These are phyloP conservation scores for Sapayoa aenigma DNA, from an alignment of 2,113 vertebrate genomes.

Conservation along the genomic window DNA sequence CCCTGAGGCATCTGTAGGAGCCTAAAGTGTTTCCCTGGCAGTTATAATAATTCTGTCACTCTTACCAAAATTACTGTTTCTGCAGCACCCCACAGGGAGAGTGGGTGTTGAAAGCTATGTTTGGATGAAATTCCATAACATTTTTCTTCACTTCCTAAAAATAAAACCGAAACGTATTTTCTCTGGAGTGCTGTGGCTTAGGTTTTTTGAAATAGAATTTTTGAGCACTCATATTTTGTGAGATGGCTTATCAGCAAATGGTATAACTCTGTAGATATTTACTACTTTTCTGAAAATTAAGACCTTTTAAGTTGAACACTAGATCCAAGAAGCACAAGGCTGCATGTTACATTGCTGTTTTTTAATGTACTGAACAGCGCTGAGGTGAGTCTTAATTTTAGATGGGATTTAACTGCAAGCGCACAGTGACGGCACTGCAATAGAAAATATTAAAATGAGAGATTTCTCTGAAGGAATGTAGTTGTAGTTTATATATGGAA, in stretches of 20 bases:
- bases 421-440: background rate
- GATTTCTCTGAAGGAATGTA: background rate
- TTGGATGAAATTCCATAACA: background rate
- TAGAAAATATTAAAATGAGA: background rate
- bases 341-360: background rate
- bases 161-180: background rate
- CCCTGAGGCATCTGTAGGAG: background rate
- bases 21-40: background rate
- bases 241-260: background rate
- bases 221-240: background rate
- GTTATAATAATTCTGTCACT: background rate
- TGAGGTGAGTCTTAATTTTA: background rate
- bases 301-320: background rate
- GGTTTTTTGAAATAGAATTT: background rate
- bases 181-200: background rate
- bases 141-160: constrained; percentile 11
- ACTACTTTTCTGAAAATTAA: background rate
- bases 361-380: background rate
- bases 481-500: background rate
- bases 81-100: background rate
- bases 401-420: background rate
- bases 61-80: background rate
- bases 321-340: background rate
- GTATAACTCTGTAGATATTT: background rate
- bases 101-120: background rate